phyloP scores from a whole-genome alignment of 64 coral and sea anemone genomes.

The Porites lutea region DNA sequence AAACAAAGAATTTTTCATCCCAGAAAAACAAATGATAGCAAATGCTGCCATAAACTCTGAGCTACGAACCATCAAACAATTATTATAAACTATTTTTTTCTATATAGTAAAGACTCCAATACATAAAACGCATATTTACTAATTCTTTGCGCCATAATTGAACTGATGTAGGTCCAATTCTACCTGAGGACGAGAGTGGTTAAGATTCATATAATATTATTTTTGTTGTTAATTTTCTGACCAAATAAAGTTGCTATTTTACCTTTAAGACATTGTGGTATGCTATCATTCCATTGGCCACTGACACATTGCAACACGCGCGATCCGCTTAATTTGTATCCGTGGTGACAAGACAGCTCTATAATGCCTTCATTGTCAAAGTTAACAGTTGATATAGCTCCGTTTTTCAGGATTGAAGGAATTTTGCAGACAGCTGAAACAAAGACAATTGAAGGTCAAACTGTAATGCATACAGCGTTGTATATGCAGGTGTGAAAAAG shows the following conservation, averaged over 20 bases:
- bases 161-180: no score
- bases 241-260: background rate
- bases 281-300: background rate
- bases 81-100: no score
- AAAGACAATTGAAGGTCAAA: background rate
- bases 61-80: no score
- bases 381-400: background rate
- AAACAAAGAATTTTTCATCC: no score
- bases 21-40: no score
- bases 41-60: no score
- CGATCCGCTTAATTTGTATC: background rate
- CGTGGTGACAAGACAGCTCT: background rate
- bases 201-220: no score
- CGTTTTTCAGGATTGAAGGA: background rate
- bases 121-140: no score
- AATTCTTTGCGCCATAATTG: no score
- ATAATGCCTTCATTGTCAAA: background rate
- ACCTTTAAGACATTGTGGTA: background rate
- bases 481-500: no score
- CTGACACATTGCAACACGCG: background rate
- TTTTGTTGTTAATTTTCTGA: background rate
- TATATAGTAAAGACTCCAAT: no score
- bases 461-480: background rate
- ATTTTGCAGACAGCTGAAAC: slow-evolving; percentile 11
- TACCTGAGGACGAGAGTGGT: no score